These are phyloP conservation scores for Chlamydotis undulata DNA, from an alignment of 2,113 vertebrate genomes.

Conservation along the genomic window DNA sequence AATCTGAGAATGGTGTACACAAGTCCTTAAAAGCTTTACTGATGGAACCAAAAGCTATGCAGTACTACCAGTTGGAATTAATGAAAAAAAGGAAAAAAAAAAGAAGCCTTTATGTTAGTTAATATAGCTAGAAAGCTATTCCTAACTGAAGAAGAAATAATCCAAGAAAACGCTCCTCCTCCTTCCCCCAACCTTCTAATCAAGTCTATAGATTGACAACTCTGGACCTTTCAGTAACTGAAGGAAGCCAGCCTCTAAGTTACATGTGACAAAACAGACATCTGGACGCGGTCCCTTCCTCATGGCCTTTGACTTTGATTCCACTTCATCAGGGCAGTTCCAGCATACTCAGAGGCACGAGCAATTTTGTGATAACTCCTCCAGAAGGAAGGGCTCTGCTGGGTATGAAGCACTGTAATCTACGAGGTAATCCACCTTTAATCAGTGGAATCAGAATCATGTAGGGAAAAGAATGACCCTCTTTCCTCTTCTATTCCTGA, in stretches of 20 bases:
- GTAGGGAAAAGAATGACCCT: neutral
- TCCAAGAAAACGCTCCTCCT: rapidly evolving
- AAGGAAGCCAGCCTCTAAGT: neutral
- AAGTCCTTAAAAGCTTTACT: neutral
- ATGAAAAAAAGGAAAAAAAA: rapidly evolving
- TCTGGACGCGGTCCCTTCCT: neutral
- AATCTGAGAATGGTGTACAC: neutral
- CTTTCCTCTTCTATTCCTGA: neutral
- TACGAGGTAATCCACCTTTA: neutral
- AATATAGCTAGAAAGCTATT: neutral
- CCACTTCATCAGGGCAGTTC: neutral
- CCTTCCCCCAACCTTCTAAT: neutral
- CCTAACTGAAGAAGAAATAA: neutral
- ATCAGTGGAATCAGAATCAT: neutral
- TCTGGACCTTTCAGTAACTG: neutral
- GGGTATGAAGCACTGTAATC: neutral
- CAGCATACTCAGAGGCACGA: neutral
- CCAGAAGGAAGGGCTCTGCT: neutral
- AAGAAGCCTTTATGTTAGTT: neutral
- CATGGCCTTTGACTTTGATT: neutral
- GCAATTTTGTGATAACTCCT: neutral
- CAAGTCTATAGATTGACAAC: neutral
- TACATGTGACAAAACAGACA: neutral
- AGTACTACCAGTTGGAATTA: neutral
- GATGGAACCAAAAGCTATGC: neutral